Evolutionary conservation across 1,140 invertebrate genomes (phyloP).

Genomic region (Metopolophium dirhodum): DNA sequence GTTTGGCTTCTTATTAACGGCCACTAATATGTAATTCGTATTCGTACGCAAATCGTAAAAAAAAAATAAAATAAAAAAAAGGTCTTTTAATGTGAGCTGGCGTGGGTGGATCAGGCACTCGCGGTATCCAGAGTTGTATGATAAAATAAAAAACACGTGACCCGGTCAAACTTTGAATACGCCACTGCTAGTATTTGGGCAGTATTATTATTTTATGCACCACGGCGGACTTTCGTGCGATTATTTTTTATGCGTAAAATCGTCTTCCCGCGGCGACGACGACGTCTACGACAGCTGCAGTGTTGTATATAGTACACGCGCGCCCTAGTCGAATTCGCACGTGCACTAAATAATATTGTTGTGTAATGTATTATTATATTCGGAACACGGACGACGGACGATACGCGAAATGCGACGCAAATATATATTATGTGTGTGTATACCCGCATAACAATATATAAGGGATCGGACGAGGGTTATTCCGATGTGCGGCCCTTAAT

Average conservation of each 20-base stretch:
- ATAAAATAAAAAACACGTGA: not conserved
- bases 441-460: not conserved
- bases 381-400: not conserved
- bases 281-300: not conserved
- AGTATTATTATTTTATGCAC: not conserved
- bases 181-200: no score
- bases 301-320: not conserved
- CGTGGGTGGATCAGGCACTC: not conserved
- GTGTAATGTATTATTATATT: not conserved
- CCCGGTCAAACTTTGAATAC: not conserved
- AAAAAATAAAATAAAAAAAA: no score
- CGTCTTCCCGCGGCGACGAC: not conserved
- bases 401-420: not conserved
- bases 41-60: no score
- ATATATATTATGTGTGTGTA: not conserved
- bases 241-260: not conserved
- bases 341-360: not conserved
- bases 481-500: not conserved
- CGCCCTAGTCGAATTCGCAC: not conserved
- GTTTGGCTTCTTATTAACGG: no score
- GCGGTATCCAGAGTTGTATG: not conserved
- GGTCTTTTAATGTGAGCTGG: no score
- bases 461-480: not conserved
- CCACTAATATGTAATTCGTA: no score
- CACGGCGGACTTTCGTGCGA: not conserved